Percentiles rank a stretch among this genome's conserved stretches.
phyloP scores from a whole-genome alignment of 2,888 invertebrate species.

The Patella pellucida region DNA sequence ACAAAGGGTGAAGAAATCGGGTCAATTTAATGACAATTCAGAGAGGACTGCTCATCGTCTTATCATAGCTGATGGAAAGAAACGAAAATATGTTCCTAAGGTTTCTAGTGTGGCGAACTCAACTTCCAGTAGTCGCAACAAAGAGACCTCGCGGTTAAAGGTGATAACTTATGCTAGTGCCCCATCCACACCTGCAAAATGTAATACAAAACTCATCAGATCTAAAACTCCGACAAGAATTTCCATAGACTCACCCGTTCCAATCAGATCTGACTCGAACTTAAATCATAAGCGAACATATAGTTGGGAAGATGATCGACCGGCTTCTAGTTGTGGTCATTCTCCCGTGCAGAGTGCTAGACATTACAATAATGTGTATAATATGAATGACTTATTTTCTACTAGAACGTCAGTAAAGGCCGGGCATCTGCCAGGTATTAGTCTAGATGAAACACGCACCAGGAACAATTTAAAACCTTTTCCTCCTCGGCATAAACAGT shows the following conservation, averaged over 20 bases:
- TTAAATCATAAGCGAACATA: no score
- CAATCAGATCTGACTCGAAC: neutral
- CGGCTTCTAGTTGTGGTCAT: no score
- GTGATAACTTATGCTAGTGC: neutral
- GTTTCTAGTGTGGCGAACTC: neutral
- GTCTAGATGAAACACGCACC: no score
- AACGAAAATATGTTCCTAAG: neutral
- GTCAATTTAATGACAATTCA: neutral
- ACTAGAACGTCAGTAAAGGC: no score
- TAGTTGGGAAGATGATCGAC: no score
- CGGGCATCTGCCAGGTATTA: no score
- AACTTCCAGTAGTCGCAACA: neutral
- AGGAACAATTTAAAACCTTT: neutral
- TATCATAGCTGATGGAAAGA: neutral
- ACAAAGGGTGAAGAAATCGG: neutral
- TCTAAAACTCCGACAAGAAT: neutral
- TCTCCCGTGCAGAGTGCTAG: no score
- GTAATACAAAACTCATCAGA: no score
- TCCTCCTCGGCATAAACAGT: conserved; percentile 24
- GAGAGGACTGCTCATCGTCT: neutral
- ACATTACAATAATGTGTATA: no score
- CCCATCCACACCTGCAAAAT: neutral
- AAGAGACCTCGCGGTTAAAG: neutral
- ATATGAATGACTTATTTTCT: no score
- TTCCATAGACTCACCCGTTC: neutral